Conservation (phyloP, 2,888 invertebrate genomes). For the Erynnis tages region DNA sequence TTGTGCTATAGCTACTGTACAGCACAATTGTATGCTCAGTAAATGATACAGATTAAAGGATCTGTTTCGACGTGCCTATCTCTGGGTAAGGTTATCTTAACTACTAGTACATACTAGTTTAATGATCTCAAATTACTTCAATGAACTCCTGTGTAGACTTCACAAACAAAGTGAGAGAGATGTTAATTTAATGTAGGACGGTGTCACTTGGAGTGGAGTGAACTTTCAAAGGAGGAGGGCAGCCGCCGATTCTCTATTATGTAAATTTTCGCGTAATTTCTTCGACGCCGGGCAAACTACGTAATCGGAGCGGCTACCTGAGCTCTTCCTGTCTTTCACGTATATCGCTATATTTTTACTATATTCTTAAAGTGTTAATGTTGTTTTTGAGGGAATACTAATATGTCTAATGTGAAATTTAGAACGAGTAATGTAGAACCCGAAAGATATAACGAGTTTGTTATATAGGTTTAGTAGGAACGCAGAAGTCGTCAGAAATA, state of each 20-base stretch:
- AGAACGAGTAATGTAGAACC: too few species aligned
- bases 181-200: conserved; percentile 77
- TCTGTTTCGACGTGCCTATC: too few species aligned
- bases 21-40: too few species aligned
- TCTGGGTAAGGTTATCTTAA: too few species aligned
- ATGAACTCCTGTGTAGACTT: conserved; percentile 58
- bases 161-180: conserved; percentile 73
- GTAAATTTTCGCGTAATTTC: conserved; percentile 78
- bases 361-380: conserved; percentile 10
- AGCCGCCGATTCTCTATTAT: conserved; percentile 79
- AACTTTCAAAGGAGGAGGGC: conserved; percentile 75
- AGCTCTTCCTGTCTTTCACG: conserved; percentile 54
- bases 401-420: too few species aligned
- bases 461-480: too few species aligned
- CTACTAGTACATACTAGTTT: conserved; percentile 52
- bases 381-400: not conserved
- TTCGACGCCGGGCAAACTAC: conserved; percentile 72
- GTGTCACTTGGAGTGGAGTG: conserved; percentile 75
- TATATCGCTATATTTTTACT: conserved; percentile 41
- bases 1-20: too few species aligned
- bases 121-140: conserved; percentile 63
- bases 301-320: conserved; percentile 68
- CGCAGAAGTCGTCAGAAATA: too few species aligned
- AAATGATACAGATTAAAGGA: too few species aligned
- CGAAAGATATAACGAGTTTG: too few species aligned